Conservation (phyloP, 2,888 invertebrate species). For the Athetis lepigone region DNA sequence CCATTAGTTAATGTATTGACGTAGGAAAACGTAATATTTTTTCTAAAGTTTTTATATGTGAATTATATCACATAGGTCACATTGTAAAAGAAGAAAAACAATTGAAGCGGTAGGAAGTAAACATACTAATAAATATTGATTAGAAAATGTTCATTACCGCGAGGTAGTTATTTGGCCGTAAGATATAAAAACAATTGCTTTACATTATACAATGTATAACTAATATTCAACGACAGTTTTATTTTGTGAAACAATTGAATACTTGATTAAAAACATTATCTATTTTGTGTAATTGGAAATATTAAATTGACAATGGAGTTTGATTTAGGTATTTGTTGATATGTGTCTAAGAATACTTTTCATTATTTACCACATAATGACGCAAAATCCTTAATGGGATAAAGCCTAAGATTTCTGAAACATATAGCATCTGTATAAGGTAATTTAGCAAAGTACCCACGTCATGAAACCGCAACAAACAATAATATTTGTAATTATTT, state of each 20-base stretch:
- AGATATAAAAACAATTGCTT: conserved; percentile 15
- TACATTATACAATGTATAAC: not conserved
- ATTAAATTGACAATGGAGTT: too few relatives aligned
- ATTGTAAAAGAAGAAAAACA: conserved; percentile 6
- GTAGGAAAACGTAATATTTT: too few relatives aligned
- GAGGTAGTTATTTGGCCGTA: conserved; percentile 4
- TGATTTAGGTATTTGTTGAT: too few relatives aligned
- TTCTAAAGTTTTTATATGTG: too few relatives aligned
- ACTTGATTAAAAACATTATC: too few relatives aligned
- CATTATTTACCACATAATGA: not conserved
- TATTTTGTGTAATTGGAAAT: too few relatives aligned
- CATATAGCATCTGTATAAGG: not conserved
- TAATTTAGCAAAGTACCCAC: not conserved
- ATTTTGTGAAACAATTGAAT: not conserved
- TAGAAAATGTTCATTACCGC: conserved; percentile 4
- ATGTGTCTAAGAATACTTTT: not conserved
- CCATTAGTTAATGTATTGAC: too few relatives aligned
- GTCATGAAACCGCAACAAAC: conserved; percentile 21
- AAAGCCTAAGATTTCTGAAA: not conserved
- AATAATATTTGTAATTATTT: conserved; percentile 12
- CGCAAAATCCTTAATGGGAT: not conserved
- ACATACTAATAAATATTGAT: conserved; percentile 28
- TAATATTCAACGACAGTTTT: not conserved
- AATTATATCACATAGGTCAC: too few relatives aligned
- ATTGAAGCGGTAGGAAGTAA: conserved; percentile 15